phyloP scores from a whole-genome alignment of 2,113 vertebrate genomes.

The Cyprichromis sp. region DNA sequence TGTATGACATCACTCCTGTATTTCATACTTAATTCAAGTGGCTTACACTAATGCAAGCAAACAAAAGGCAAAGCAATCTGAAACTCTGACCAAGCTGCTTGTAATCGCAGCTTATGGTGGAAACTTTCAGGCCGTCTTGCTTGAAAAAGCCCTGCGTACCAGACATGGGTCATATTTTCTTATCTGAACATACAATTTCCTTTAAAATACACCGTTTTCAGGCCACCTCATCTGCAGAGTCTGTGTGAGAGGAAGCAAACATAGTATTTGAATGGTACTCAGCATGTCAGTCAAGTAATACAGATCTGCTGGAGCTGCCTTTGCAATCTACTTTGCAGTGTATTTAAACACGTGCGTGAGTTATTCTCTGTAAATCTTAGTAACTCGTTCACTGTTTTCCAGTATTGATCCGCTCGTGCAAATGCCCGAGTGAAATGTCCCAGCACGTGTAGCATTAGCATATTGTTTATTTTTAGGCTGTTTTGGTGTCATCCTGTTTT shows the following conservation, averaged over 20 bases:
- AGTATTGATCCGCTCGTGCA: not conserved
- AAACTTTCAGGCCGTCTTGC: not conserved
- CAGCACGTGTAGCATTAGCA: rapidly evolving
- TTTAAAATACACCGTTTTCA: not conserved
- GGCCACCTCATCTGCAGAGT: not conserved
- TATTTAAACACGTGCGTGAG: not conserved
- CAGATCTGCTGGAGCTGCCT: not conserved
- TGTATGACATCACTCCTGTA: not conserved
- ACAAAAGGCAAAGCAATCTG: not conserved
- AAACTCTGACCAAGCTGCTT: not conserved
- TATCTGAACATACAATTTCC: not conserved
- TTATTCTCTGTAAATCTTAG: not conserved
- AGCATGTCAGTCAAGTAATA: not conserved
- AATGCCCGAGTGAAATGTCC: not conserved
- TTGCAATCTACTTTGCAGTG: not conserved
- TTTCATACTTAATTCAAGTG: not conserved
- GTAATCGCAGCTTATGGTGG: not conserved
- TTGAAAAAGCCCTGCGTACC: not conserved
- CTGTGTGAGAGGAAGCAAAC: not conserved
- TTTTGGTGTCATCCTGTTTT: not conserved
- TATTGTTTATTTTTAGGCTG: not conserved
- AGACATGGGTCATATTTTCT: not conserved
- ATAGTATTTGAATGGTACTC: not conserved
- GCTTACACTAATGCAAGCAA: not conserved
- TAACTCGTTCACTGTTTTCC: not conserved